Evolutionary conservation across 2,113 vertebrate genomes (phyloP), one percentile per base, ranked within the genome.

Genomic region (Oryzias woworae): DNA sequence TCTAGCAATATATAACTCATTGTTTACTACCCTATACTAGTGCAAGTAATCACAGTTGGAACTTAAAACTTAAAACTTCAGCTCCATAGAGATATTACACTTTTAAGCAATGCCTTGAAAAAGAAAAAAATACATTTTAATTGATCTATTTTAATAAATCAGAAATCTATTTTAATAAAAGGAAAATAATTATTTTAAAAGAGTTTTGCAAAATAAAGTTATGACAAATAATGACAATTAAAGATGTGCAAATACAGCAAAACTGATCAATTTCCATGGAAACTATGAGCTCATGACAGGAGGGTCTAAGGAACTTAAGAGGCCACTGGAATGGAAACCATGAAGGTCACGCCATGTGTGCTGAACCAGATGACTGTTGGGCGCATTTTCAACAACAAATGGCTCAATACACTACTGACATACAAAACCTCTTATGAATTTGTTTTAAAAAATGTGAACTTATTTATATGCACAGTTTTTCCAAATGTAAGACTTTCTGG

Each of bases 371-470:
- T 73, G 78, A 53, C 52, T 7, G 61, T 47, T 23, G 44, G 59
- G 52, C 70, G 54, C 59, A 50, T 78, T 71, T 82, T 80, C 78
- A 78, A 65, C 45, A 77, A 60, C 80, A 81, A 69, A 68, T 53
- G 49, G 68, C 60, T 82, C 62, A 45, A 44, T 78, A 75, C 77
- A 77, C 56, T 62, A 50, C 59, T 28, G 26, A 28, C 26, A 28
- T 28, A 28, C 26, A 45, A 28, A 31, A 44, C 52, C 6, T 1
- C 4, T 61, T 36, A 31, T 61, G 36, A 57, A 47, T 74, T 70
- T 10, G 14, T 41, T 18, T 41, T 31, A 20, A 20, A 14, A 2
- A 2, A 51, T 10, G 4, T 22, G 23, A 5, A 14, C 3, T 4
- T 8, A 14, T 12, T 14, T 22, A 23, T 49, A 22, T 4, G 3